Evolutionary conservation across 2,113 vertebrate species (phyloP).

Genomic region (Notechis scutatus): DNA sequence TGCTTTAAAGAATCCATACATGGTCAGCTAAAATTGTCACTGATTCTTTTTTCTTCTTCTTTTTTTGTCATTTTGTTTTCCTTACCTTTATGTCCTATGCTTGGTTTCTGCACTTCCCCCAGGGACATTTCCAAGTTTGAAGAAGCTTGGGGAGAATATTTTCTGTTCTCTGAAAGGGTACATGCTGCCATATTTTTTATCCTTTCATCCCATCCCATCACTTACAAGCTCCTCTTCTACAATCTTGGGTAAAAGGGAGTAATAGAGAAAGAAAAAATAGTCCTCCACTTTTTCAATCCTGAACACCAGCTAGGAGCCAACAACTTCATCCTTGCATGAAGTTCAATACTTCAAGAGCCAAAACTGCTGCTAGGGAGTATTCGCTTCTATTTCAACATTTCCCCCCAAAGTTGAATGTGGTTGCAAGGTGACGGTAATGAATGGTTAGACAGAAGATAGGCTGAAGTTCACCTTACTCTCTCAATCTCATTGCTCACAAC

Average conservation of each 20-base stretch:
- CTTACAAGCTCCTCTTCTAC: not conserved
- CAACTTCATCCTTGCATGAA: not conserved
- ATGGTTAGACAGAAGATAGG: not conserved
- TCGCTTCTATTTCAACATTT: not conserved
- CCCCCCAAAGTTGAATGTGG: too few relatives aligned
- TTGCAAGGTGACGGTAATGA: not conserved
- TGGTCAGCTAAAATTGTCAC: not conserved
- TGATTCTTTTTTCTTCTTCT: not conserved
- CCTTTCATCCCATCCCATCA: not conserved
- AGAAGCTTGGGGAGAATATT: not conserved
- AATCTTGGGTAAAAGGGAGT: not conserved
- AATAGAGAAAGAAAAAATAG: not conserved
- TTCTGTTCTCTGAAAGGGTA: not conserved
- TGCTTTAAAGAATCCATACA: not conserved
- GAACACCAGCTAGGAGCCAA: not conserved
- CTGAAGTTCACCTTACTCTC: not conserved
- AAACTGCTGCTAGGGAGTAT: not conserved
- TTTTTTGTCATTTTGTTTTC: not conserved
- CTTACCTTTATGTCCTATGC: not conserved
- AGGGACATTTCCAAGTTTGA: not conserved
- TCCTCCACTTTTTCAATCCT: not conserved
- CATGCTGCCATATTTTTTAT: not conserved
- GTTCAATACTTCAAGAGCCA: not conserved
- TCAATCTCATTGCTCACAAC: not conserved
- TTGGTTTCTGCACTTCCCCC: not conserved